Base-by-base conservation (phyloP, 2,888 invertebrate genomes). In the Caenorhabditis uteleia region DNA sequence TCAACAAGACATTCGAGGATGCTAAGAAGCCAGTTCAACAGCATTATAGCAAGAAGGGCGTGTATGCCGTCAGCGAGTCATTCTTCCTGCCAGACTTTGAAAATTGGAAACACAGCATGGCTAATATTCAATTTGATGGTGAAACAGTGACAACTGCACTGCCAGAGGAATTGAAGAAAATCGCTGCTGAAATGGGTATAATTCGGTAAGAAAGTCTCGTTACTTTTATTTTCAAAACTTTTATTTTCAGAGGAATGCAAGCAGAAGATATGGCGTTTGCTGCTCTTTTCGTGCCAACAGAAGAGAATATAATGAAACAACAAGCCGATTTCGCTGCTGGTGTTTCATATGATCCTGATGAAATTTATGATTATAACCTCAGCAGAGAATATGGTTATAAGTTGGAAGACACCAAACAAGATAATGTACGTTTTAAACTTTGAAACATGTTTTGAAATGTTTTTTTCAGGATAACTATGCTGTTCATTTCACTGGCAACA, bases 381-480 rank as follows among this genome's bases (percentile, higher is more conserved):
- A 93, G 95, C 0, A 88, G 98, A 67, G 97, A 98, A 84, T 99
- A 98, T 84, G 95, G 95, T 84, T 99, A 97, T 97, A 95, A 95
- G 83, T 95, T 97, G 20, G 97, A 85, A 67, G 76, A 84, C 5
- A 84, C 84, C 14, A 81, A 84, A 64, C 85, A 85, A 20, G 85
- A 85, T 67, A 85, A 85, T 60, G 36, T 6, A 26, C 23, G 3
- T 16, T 26, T 25, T 26, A n/a, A 12, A n/a, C 16, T 42, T 5
- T 39, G 5, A 27, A 26, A 42, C 3, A 12, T 23, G 4, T 26
- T 26, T 33, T 47, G 23, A 16, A n/a, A n/a, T n/a, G n/a, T n/a
- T n/a, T n/a, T n/a, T 34, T 56, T 33, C 66, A 65, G 56, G 86
- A 86, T 70, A 86, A 84, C 27, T 86, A 85, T 74, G 86, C 85